These are phyloP conservation scores for Allobates femoralis DNA, from an alignment of 2,797 vertebrate species.

Conservation along the genomic window DNA sequence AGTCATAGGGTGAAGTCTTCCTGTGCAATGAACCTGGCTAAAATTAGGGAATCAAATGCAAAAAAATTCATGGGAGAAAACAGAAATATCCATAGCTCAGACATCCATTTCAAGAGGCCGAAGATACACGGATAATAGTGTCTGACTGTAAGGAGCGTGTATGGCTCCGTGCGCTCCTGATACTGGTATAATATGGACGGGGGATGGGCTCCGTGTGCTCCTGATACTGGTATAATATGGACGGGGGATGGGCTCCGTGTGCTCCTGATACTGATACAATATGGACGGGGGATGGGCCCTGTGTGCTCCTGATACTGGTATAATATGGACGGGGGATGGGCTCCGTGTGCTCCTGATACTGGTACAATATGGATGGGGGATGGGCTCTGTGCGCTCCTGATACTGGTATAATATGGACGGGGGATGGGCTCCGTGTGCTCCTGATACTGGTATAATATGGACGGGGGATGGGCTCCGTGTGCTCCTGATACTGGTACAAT, in stretches of 20 bases:
- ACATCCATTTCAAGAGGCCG: conserved; percentile 90
- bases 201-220: neutral
- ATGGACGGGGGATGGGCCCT: neutral
- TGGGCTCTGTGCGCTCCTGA: neutral
- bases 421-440: too few species aligned
- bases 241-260: neutral
- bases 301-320: neutral
- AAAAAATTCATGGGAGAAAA: conserved; percentile 74
- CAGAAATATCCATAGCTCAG: conserved; percentile 98
- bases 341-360: neutral
- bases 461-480: too few species aligned
- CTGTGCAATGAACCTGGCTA: conserved; percentile 94
- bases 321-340: neutral
- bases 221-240: neutral
- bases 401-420: neutral
- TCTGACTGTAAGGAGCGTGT: neutral
- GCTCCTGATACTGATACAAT: neutral
- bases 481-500: too few species aligned
- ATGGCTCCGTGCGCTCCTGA: too few species aligned
- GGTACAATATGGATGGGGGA: neutral
- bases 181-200: too few species aligned
- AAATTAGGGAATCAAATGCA: conserved; percentile 84
- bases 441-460: too few species aligned
- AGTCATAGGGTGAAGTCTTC: conserved; percentile 82
- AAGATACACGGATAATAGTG: neutral